Evolutionary conservation across 2,113 vertebrate species (phyloP), one percentile per base, ranked within the genome.

Genomic region (Protomyctophum bolini): DNA sequence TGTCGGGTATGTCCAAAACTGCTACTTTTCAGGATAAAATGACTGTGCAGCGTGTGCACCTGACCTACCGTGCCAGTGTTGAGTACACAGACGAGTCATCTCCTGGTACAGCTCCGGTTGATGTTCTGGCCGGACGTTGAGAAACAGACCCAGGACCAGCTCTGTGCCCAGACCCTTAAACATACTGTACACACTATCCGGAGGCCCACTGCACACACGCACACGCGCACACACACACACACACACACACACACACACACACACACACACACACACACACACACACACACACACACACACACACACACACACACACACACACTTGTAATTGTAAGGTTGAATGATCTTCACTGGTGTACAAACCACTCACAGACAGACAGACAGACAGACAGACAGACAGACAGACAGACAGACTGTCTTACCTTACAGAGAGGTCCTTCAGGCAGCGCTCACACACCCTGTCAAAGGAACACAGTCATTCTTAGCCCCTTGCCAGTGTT

Each of bases 131-230:
- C 70, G 73, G 3, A 91, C 69, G 0, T 91, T 91, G 54, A 91
- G 73, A 54, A 91, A 92, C 68, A 92, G 77, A 11, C 86, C 90
- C 71, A 92, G 68, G 11, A 88, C 89, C 85, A 91, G 68, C 79
- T 91, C 87, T 2, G 88, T 85, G 12, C 87, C 90, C 57, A 91
- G 78, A 33, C 41, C 61, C 69, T 91, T 92, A 57, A 89, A 91
- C 51, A 67, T 33, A 1, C 83, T 55, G 66, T 91, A 92, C 12
- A 83, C 82, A 49, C 77, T 82, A 73, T 80, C 59, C 12, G 89
- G 77, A 74, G 73, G 72, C 6, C 63, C 79, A 58, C 88, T 91
- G 29, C 14, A 41, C 21, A 2, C 21, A 21, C 2, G 21, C 21
- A 21, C 21, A 21, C 21, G 21, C 21, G 1, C 21, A 21, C 21